Base-by-base conservation (phyloP, 2,888 invertebrate genomes). In the Stenodera caucasica region DNA sequence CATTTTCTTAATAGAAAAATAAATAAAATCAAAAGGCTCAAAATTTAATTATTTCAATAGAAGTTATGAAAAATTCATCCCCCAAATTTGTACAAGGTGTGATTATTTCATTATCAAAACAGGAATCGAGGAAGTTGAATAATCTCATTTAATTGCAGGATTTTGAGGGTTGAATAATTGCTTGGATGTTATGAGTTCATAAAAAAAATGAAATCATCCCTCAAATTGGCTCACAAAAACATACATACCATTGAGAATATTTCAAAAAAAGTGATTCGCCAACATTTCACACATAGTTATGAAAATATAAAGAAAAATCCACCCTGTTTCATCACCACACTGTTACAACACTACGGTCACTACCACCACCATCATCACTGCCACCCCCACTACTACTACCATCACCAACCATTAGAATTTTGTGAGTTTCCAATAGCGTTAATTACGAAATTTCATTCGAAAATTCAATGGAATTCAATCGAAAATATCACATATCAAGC, bases 271-370 rank as follows among this genome's bases (percentile, higher is more conserved):
- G 11, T 45, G 1, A 18, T 18, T 45, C 15, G 45, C 11, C 11
- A 18, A 21, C 21, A 21, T 7, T 45, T 15, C n/a, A 37, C 7
- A 15, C n/a, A 14, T 37, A 7, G 8, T 14, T 11, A 45, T 21
- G 12, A 21, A 12, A 12, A 45, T 21, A 4, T 45, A 18, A 18
- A 45, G 45, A 21, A 21, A 45, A 45, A 21, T 21, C 45, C 45
- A 45, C 45, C 45, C 45, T 45, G 45, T 45, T 21, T 45, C 45
- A 45, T 45, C 21, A 45, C 45, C 45, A 21, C 45, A 21, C 18
- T 21, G 45, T 45, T 45, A 45, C 21, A 45, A 45, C 45, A 45
- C 45, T 45, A 45, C 18, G 18, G 18, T 21, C 45, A 45, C 45
- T 21, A 45, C 21, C 21, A 45, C 45, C 11, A 14, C 21, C 18